A percentile compares a stretch with the other conserved stretches of the same genome.
These are phyloP conservation scores for Tragopan temminckii DNA, from an alignment of 2,797 vertebrate genomes.

Conservation along the genomic window DNA sequence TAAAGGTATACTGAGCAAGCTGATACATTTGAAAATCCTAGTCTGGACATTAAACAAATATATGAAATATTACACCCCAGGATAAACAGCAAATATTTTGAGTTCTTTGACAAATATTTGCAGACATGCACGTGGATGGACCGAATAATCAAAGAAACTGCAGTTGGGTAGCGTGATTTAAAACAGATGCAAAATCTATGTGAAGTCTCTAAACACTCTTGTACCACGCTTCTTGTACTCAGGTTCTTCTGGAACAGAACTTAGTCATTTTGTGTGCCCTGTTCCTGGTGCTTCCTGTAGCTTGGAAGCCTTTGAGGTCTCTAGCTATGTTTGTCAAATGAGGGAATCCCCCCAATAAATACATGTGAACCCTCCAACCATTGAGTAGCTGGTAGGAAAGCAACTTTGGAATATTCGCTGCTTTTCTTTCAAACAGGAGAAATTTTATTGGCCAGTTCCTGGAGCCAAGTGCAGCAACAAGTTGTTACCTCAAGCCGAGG, in stretches of 20 bases:
- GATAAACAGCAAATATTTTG: slow-evolving; percentile 51
- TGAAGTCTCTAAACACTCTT: not conserved
- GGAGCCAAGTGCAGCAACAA: not conserved
- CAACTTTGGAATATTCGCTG: not conserved
- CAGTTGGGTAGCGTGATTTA: not conserved
- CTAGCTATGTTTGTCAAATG: not conserved
- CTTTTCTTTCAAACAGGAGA: not conserved
- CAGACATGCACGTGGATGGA: not conserved
- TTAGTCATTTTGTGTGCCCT: not conserved
- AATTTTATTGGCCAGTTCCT: not conserved
- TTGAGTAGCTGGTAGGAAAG: not conserved
- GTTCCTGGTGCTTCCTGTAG: not conserved
- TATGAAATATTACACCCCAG: not conserved
- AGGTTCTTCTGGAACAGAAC: not conserved
- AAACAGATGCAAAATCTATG: not conserved
- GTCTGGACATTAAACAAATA: not conserved
- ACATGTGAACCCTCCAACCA: not conserved
- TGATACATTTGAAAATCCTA: not conserved
- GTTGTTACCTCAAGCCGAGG: not conserved
- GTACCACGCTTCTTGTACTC: not conserved
- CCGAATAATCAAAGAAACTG: slow-evolving; percentile 38
- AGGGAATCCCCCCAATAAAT: not conserved
- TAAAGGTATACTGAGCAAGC: not conserved
- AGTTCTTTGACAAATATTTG: slow-evolving; percentile 55
- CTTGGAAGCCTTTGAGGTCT: not conserved